Evolutionary conservation across 2,113 vertebrate genomes (phyloP).

Genomic region (Aplodontia rufa): DNA sequence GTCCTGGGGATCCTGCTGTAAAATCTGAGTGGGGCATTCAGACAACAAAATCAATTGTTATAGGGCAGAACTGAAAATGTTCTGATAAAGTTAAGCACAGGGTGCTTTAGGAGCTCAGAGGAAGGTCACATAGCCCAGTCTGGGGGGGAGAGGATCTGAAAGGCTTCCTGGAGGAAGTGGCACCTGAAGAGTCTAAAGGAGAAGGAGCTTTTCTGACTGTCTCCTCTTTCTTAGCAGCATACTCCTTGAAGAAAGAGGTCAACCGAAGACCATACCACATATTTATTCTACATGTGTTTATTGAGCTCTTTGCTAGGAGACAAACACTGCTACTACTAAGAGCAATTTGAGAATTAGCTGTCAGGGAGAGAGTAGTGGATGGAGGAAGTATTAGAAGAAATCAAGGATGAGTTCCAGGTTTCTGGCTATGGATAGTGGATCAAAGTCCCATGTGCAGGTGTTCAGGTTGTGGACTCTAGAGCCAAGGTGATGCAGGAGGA

Average conservation of each 20-base stretch:
- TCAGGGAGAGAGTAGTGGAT: background rate
- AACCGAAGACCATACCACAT: background rate
- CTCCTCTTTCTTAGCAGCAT: background rate
- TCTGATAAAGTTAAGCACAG: background rate
- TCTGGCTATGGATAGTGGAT: background rate
- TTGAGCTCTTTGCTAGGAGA: background rate
- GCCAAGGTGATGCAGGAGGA: background rate
- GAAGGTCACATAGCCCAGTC: background rate
- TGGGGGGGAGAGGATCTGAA: background rate
- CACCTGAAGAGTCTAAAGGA: background rate
- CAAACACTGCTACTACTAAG: background rate
- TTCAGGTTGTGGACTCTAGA: background rate
- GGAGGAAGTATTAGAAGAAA: background rate
- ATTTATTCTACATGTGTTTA: background rate
- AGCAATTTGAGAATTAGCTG: background rate
- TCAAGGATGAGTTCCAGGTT: background rate
- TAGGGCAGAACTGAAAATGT: background rate
- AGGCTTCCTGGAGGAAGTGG: background rate
- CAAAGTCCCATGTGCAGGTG: background rate
- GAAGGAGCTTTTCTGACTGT: background rate
- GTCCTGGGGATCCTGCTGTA: background rate
- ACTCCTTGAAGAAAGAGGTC: background rate
- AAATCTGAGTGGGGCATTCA: background rate
- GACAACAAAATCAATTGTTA: background rate
- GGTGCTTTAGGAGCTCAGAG: background rate